These are phyloP conservation scores for Notamacropus eugenii DNA, from an alignment of 2,797 vertebrate species.

Conservation along the genomic window DNA sequence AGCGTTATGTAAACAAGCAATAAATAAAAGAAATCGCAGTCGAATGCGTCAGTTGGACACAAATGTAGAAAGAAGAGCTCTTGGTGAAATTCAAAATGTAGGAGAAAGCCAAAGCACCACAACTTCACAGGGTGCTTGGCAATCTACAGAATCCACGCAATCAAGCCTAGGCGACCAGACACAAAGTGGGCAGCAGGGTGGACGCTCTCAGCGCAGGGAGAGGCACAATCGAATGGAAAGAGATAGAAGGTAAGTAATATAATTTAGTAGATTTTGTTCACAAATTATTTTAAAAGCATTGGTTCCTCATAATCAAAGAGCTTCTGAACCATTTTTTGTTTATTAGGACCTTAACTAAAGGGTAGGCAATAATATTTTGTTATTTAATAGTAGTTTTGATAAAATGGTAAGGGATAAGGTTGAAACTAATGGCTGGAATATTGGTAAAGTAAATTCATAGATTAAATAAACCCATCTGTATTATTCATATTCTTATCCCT, in stretches of 20 bases:
- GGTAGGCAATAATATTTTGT: not conserved
- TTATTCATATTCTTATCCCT: not conserved
- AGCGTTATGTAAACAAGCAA: conserved; percentile 83
- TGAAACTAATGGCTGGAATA: not conserved
- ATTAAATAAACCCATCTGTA: not conserved
- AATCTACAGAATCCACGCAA: conserved; percentile 73
- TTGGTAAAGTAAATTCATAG: not conserved
- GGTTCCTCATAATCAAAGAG: not conserved
- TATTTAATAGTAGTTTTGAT: not conserved
- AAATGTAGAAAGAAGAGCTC: conserved; percentile 77
- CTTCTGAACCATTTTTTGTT: accelerated
- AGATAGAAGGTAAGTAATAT: conserved; percentile 85
- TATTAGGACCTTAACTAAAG: not conserved
- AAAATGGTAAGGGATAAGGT: not conserved
- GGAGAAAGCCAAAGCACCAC: conserved; percentile 61
- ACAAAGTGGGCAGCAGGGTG: conserved; percentile 72
- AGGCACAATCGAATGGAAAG: conserved; percentile 92
- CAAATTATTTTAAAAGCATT: not conserved
- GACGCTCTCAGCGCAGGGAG: conserved; percentile 88
- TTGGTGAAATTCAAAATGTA: conserved; percentile 82
- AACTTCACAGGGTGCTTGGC: conserved; percentile 68
- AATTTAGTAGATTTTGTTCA: accelerated
- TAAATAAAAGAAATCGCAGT: conserved; percentile 80
- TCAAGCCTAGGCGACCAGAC: conserved; percentile 64
- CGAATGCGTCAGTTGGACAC: conserved; percentile 73